phyloP scores from a whole-genome alignment of 2,888 invertebrate genomes.

The Drosophila crucigera region DNA sequence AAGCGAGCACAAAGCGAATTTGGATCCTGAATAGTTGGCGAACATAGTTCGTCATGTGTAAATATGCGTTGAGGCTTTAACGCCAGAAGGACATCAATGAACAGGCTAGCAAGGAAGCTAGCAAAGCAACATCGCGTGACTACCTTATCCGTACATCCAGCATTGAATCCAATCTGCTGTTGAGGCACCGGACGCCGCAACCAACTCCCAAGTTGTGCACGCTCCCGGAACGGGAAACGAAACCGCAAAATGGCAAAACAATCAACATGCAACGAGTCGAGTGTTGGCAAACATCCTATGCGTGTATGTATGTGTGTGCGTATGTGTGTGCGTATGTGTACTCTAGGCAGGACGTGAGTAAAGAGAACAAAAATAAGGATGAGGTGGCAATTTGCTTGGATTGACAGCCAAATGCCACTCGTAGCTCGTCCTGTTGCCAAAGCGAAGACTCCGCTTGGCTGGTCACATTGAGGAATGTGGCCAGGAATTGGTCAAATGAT shows the following conservation, averaged over 20 bases:
- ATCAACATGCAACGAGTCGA: conserved; percentile 70
- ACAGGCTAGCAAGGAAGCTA: background rate
- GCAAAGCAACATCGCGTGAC: conserved; percentile 28
- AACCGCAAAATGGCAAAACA: conserved; percentile 79
- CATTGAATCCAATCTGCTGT: conserved; percentile 25
- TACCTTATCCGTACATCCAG: background rate
- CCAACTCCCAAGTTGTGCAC: conserved; percentile 23
- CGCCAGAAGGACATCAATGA: conserved; percentile 6
- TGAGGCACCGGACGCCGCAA: conserved; percentile 42
- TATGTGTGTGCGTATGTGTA: conserved; percentile 20
- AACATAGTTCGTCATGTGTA: conserved; percentile 15
- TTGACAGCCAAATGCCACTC: conserved; percentile 35
- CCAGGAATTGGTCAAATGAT: conserved; percentile 16
- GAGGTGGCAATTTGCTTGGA: conserved; percentile 44
- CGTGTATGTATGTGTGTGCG: background rate
- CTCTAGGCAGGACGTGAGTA: background rate
- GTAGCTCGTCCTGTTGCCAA: conserved; percentile 11
- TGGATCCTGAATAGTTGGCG: background rate
- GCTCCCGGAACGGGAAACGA: conserved; percentile 24
- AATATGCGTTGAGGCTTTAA: conserved; percentile 39
- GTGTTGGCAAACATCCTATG: conserved; percentile 23
- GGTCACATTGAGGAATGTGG: conserved; percentile 32
- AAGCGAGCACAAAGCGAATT: conserved; percentile 25
- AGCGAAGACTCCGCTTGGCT: conserved; percentile 14
- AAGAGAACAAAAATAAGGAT: conserved; percentile 25